Percentiles rank a stretch among this genome's conserved stretches.
phyloP scores from a whole-genome alignment of 2,113 vertebrate genomes.

The Seriola dumerili region DNA sequence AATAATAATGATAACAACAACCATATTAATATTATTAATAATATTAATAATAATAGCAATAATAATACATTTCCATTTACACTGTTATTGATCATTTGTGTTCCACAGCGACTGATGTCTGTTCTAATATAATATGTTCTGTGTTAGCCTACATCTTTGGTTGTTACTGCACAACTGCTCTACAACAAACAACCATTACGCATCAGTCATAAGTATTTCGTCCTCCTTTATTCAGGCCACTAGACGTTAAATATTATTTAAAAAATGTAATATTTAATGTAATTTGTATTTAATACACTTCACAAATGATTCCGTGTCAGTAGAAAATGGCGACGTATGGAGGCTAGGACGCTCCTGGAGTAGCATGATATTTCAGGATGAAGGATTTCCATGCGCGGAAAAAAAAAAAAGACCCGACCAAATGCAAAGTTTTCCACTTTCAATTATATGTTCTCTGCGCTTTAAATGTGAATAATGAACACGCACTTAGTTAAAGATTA shows the following conservation, averaged over 20 bases:
- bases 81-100: background rate
- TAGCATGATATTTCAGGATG: background rate
- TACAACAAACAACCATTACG: background rate
- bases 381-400: background rate
- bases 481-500: background rate
- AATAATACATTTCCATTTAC: background rate
- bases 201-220: background rate
- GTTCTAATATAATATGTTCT: background rate
- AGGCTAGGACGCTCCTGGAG: background rate
- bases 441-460: background rate
- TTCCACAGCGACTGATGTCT: background rate
- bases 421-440: background rate
- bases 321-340: background rate
- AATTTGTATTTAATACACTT: background rate
- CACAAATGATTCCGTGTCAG: background rate
- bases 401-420: background rate
- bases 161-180: background rate
- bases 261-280: background rate
- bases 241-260: background rate
- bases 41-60: constrained; percentile 1
- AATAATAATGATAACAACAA: too few species aligned
- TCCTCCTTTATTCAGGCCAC: background rate
- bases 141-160: background rate
- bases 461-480: background rate
- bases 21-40: background rate